A percentile compares a stretch with the other conserved stretches of the same genome.
These are phyloP conservation scores for Leucozona laternaria DNA, from an alignment of 2,888 invertebrate species.

Conservation along the genomic window DNA sequence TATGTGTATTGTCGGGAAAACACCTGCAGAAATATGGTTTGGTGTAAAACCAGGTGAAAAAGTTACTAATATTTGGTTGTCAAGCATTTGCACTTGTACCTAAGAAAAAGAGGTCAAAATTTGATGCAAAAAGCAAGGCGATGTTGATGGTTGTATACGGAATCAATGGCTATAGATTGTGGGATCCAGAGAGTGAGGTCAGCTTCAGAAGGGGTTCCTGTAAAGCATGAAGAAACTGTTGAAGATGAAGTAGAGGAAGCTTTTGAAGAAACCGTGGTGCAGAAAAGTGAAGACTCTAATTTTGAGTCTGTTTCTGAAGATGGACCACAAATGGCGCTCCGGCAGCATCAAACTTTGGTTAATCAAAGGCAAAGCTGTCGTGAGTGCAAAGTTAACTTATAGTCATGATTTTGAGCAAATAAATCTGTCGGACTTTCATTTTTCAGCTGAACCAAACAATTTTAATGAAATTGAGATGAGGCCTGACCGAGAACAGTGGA, in stretches of 20 bases:
- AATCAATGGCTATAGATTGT: constrained; percentile 39
- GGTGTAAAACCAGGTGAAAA: neutral
- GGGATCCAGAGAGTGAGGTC: constrained; percentile 11
- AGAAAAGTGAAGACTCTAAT: too few species aligned
- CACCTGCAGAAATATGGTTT: neutral
- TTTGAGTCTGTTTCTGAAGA: too few species aligned
- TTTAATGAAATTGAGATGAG: too few species aligned
- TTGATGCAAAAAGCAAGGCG: constrained; percentile 16
- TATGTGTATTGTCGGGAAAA: neutral
- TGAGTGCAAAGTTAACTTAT: too few species aligned
- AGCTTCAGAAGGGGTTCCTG: constrained; percentile 9
- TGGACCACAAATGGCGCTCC: too few species aligned
- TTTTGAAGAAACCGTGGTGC: too few species aligned
- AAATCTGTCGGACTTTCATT: too few species aligned
- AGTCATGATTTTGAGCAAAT: too few species aligned
- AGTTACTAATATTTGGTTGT: neutral
- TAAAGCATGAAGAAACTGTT: neutral
- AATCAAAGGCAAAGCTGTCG: too few species aligned
- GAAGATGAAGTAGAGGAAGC: neutral
- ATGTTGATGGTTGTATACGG: constrained; percentile 39
- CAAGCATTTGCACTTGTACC: constrained; percentile 10
- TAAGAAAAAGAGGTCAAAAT: neutral
- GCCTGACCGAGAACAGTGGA: too few species aligned
- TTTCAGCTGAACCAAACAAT: too few species aligned
- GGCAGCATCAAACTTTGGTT: too few species aligned